Evolutionary conservation across 2,888 invertebrate genomes (phyloP).

Genomic region (Baronia brevicornis): DNA sequence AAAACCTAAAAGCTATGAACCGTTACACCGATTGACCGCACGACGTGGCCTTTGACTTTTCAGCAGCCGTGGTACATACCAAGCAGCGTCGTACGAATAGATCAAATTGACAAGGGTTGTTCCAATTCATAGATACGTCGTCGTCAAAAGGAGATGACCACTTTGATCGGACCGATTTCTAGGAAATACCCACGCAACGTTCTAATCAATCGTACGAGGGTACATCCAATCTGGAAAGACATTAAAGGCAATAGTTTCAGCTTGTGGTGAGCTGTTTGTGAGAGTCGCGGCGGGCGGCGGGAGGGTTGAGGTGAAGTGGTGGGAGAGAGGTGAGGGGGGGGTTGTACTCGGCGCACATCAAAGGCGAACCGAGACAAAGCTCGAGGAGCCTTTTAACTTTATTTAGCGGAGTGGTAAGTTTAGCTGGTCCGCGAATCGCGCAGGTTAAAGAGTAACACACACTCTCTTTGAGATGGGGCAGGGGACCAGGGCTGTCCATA

Average conservation of each 20-base stretch:
- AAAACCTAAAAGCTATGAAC: too few species aligned
- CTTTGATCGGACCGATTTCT: conserved; percentile 61
- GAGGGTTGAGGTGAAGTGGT: conserved; percentile 21
- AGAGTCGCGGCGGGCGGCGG: conserved; percentile 27
- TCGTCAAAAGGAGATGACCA: conserved; percentile 44
- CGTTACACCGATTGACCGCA: too few species aligned
- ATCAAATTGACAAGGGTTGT: conserved; percentile 50
- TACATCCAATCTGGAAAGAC: conserved; percentile 64
- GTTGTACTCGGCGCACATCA: conserved; percentile 54
- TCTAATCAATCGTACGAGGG: conserved; percentile 62
- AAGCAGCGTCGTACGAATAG: conserved; percentile 8
- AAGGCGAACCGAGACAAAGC: conserved; percentile 73
- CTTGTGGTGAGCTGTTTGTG: conserved; percentile 71
- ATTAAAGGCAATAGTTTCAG: conserved; percentile 71
- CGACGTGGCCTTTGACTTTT: too few species aligned
- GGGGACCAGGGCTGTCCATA: conserved; percentile 41
- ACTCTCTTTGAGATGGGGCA: conserved; percentile 65
- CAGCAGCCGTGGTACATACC: conserved; percentile 6
- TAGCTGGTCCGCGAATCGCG: conserved; percentile 75
- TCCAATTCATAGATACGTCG: conserved; percentile 41
- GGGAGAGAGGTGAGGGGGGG: conserved; percentile 26
- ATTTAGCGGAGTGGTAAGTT: conserved; percentile 76
- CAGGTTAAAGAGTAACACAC: conserved; percentile 76
- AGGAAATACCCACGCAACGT: conserved; percentile 57
- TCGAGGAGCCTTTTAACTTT: conserved; percentile 75